A percentile compares a stretch with the other conserved stretches of the same genome.
Conservation (phyloP, 2,888 invertebrate species). For the Diloba caeruleocephala region DNA sequence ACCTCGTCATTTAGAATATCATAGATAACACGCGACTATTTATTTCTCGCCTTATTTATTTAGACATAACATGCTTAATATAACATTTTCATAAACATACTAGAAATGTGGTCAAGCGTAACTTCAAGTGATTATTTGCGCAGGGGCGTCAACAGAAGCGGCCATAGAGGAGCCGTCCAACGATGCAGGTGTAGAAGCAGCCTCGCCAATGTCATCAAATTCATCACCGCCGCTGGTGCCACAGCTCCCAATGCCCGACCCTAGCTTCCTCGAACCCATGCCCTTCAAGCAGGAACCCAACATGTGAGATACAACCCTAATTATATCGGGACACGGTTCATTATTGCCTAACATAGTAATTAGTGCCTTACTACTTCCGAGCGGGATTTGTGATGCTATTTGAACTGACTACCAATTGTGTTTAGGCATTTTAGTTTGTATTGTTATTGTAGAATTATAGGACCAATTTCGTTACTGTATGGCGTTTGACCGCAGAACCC, state of each 20-base stretch:
- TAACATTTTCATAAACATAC: neutral
- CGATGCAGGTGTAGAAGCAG: conserved; percentile 40
- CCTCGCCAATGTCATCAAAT: conserved; percentile 53
- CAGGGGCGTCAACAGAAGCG: conserved; percentile 81
- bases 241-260: conserved; percentile 62
- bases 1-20: too few species aligned
- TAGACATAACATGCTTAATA: too few species aligned
- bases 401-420: neutral
- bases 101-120: conserved; percentile 5
- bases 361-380: conserved; percentile 10
- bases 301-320: conserved; percentile 66
- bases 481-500: too few species aligned
- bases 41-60: too few species aligned
- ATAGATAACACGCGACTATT: too few species aligned
- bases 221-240: conserved; percentile 70
- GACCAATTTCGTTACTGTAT: too few species aligned
- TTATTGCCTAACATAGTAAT: conserved; percentile 2
- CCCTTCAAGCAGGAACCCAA: conserved; percentile 85
- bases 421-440: conserved; percentile 3
- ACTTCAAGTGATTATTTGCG: conserved; percentile 28
- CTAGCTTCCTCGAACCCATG: conserved; percentile 66
- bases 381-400: neutral
- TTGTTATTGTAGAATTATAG: conserved; percentile 8
- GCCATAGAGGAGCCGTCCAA: conserved; percentile 60
- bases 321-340: conserved; percentile 8